phyloP scores from a whole-genome alignment of 2,797 vertebrate species.

The Hyperoplus lanceolatus region DNA sequence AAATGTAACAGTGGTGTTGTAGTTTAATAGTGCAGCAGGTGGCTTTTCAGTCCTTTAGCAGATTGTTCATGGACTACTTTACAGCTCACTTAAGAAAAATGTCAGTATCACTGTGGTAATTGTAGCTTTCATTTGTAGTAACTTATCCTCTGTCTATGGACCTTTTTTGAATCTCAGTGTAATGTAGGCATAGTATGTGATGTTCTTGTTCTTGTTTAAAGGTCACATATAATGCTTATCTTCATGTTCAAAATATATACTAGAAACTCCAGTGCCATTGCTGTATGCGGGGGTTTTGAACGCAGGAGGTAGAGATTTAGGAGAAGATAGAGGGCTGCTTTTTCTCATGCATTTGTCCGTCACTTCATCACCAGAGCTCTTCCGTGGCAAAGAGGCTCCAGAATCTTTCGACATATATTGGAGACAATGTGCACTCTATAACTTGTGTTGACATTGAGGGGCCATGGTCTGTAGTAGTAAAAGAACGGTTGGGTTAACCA shows the following conservation, averaged over 20 bases:
- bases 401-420: not conserved
- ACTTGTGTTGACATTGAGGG: not conserved
- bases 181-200: not conserved
- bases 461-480: not conserved
- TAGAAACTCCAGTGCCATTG: too few relatives aligned
- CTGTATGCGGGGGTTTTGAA: too few relatives aligned
- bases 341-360: not conserved
- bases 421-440: not conserved
- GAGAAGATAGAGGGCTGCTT: too few relatives aligned
- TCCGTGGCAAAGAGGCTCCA: not conserved
- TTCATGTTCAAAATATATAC: too few relatives aligned
- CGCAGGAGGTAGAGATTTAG: too few relatives aligned
- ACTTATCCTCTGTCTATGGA: not conserved
- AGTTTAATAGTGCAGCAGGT: not conserved
- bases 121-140: not conserved
- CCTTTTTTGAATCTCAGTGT: not conserved
- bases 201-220: constrained; percentile 3
- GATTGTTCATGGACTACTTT: not conserved
- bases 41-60: not conserved
- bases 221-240: not conserved
- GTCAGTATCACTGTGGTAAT: not conserved
- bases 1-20: constrained; percentile 36
- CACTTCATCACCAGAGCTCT: constrained; percentile 1
- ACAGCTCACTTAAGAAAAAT: not conserved
- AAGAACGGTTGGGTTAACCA: not conserved